Evolutionary conservation across 1,140 invertebrate genomes (phyloP), one percentile per base, ranked within the genome.

Genomic region (Zaprionus tsacasi): DNA sequence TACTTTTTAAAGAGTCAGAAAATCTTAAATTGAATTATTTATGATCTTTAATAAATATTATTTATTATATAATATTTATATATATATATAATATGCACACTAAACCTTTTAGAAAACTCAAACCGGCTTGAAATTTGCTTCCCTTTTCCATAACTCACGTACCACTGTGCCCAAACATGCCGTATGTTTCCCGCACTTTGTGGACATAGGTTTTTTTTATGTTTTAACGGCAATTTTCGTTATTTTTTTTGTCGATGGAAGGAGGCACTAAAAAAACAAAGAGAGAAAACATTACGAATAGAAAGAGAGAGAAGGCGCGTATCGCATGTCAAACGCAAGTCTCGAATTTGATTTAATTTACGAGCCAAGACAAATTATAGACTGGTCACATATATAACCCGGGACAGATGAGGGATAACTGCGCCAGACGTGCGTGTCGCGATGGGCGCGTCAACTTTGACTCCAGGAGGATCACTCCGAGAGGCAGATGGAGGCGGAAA

Each of bases 261-360:
- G n/a, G n/a, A 15, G 38, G 54, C 50, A 76, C 54, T 60, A 58
- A 71, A 70, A 74, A 30, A 52, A 60, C 71, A 40, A 66, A 74
- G 8, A 70, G 61, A 61, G 25, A 79, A 79, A 79, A 64, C 35
- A 36, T 38, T 60, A 55, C 45, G 27, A 30, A 12, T 8, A 21
- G 21, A 21, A 2, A 21, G 21, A 21, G 21, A 21, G 21, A 13
- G 27, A 65, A 45, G 66, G 71, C 17, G 45, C 45, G 45, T 81
- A 89, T 88, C 61, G 85, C 85, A 88, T 88, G 85, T 88, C 85
- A 85, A 88, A 88, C 85, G 85, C 85, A 89, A 88, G 74, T 85
- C 78, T 88, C 69, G 65, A 72, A 89, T 85, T 89, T 81, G 85
- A 89, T 89, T 88, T 88, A 88, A 88, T 88, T 88, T 88, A 88